Conservation (phyloP, 2,797 vertebrate species). For the Euthynnus affinis region DNA sequence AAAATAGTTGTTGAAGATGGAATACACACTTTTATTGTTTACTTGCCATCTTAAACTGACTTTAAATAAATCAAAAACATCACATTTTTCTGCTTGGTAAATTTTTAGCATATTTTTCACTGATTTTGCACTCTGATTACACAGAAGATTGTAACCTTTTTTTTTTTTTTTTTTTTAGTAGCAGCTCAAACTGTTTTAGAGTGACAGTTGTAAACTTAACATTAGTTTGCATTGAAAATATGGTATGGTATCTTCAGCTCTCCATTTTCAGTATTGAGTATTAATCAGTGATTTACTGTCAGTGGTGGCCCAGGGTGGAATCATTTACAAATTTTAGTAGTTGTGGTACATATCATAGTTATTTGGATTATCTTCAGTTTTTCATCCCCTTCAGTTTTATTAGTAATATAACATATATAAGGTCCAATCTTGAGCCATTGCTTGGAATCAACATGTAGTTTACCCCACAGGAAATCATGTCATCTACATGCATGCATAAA, state of each 20-base stretch:
- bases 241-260: background rate
- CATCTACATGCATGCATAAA: slow-evolving; percentile 2
- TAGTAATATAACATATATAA: slow-evolving; percentile 32
- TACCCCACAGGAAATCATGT: background rate
- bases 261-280: background rate
- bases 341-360: slow-evolving; percentile 6
- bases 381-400: slow-evolving; percentile 13
- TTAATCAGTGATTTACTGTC: background rate
- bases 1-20: slow-evolving; percentile 24
- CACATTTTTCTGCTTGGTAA: slow-evolving; percentile 3
- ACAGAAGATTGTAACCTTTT: slow-evolving; percentile 8
- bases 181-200: background rate
- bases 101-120: slow-evolving; percentile 19
- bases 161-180: background rate
- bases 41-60: slow-evolving; percentile 15
- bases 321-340: slow-evolving; percentile 36
- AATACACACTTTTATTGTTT: slow-evolving; percentile 16
- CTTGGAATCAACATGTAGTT: slow-evolving; percentile 54
- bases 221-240: background rate
- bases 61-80: slow-evolving; percentile 20
- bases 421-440: slow-evolving; percentile 44
- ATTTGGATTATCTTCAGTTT: background rate
- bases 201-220: background rate
- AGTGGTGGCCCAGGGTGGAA: background rate
- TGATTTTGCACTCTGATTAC: slow-evolving; percentile 12